Conservation (phyloP, 2,888 invertebrate species). For the Odontothrips loti region DNA sequence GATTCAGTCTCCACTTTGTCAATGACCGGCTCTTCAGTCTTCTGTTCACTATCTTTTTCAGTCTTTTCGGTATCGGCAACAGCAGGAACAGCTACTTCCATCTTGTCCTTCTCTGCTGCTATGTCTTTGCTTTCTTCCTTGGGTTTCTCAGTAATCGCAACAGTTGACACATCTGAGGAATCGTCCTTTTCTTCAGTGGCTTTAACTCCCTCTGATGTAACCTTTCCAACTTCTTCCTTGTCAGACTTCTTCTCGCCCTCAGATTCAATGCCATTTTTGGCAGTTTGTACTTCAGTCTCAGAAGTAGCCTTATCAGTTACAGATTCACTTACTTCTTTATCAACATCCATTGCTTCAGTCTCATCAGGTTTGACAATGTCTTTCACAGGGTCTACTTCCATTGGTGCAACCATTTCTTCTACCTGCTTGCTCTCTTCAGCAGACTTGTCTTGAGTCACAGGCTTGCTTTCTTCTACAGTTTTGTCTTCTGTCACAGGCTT, state of each 20-base stretch:
- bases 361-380: conserved; percentile 44
- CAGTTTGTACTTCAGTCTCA: conserved; percentile 33
- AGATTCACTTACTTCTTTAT: conserved; percentile 42
- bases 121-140: conserved; percentile 28
- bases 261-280: conserved; percentile 30
- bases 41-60: conserved; percentile 42
- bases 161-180: conserved; percentile 19
- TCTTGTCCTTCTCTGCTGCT: conserved; percentile 42
- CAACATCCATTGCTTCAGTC: conserved; percentile 35
- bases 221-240: conserved; percentile 32
- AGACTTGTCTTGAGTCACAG: conserved; percentile 32
- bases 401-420: conserved; percentile 39
- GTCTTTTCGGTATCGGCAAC: conserved; percentile 40
- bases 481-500: conserved; percentile 25
- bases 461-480: conserved; percentile 28
- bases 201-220: not conserved
- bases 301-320: conserved; percentile 44
- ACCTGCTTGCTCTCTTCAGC: conserved; percentile 31
- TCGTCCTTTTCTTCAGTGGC: conserved; percentile 22
- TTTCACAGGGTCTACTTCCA: conserved; percentile 41
- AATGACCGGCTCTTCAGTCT: conserved; percentile 40
- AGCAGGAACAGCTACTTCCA: not conserved
- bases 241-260: conserved; percentile 39
- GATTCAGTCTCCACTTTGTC: conserved; percentile 34
- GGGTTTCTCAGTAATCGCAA: conserved; percentile 30